Conservation (phyloP, 2,797 vertebrate genomes). For the Spondyliosoma cantharus region DNA sequence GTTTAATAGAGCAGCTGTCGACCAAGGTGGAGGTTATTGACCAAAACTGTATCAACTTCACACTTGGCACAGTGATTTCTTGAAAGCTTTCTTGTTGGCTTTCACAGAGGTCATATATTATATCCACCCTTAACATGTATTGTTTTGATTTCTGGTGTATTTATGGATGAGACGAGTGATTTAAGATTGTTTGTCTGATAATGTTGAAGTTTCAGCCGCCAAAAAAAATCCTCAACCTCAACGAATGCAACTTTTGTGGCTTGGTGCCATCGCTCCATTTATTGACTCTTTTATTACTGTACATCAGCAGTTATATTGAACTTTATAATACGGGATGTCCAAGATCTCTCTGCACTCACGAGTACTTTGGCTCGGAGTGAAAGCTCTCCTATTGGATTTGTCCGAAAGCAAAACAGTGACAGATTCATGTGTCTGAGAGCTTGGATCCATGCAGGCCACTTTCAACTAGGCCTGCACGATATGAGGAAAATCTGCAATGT, state of each 20-base stretch:
- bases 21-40: not conserved
- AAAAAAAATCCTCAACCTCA: conserved; percentile 22
- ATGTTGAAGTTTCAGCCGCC: not conserved
- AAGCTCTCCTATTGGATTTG: conserved; percentile 61
- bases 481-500: too few relatives aligned
- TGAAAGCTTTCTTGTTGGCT: conserved; percentile 11
- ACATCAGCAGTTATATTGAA: conserved; percentile 37
- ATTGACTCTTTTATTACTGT: conserved; percentile 22
- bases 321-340: conserved; percentile 21
- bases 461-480: too few relatives aligned
- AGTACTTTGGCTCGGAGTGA: conserved; percentile 43
- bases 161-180: not conserved
- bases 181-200: conserved; percentile 3
- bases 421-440: conserved; percentile 29
- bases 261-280: conserved; percentile 33
- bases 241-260: conserved; percentile 23
- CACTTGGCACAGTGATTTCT: not conserved
- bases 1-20: not conserved
- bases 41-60: conserved; percentile 9
- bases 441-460: conserved; percentile 31
- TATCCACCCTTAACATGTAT: conserved; percentile 22
- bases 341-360: conserved; percentile 22
- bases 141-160: conserved; percentile 20
- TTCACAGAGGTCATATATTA: conserved; percentile 13
- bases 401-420: conserved; percentile 46